A percentile compares a stretch with the other conserved stretches of the same genome.
Evolutionary conservation across 2,888 invertebrate genomes (phyloP).

Genomic region (Athalia circularis): DNA sequence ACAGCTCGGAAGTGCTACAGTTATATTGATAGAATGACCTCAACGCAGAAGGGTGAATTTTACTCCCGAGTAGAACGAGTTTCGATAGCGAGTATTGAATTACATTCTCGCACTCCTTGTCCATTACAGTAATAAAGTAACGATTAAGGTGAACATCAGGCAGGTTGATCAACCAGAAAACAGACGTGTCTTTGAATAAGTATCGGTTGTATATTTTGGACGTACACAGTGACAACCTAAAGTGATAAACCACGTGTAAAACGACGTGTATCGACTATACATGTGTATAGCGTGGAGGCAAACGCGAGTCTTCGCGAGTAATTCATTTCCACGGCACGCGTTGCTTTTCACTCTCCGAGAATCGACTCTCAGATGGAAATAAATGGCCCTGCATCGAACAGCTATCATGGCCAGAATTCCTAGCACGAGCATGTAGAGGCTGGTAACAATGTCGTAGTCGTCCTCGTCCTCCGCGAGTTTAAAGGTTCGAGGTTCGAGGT

Average conservation of each 20-base stretch:
- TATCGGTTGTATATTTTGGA: slow-evolving; percentile 10
- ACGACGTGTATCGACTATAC: slow-evolving; percentile 34
- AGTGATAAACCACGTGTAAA: slow-evolving; percentile 43
- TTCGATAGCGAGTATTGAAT: not conserved
- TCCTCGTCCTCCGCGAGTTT: slow-evolving; percentile 44
- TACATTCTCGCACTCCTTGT: not conserved
- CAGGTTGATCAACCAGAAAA: not conserved
- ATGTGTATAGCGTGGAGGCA: not conserved
- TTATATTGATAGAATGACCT: not conserved
- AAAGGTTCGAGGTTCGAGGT: slow-evolving; percentile 26
- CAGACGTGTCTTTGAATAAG: not conserved
- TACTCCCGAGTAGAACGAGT: not conserved
- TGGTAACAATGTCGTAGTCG: slow-evolving; percentile 48
- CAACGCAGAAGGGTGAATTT: not conserved
- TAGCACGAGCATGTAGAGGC: slow-evolving; percentile 47
- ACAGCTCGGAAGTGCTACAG: not conserved
- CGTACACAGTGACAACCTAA: slow-evolving; percentile 7
- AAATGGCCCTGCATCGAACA: slow-evolving; percentile 45
- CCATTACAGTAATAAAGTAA: slow-evolving; percentile 13
- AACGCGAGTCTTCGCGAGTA: slow-evolving; percentile 17
- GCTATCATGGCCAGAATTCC: slow-evolving; percentile 48
- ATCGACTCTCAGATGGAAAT: slow-evolving; percentile 44
- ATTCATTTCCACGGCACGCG: slow-evolving; percentile 45
- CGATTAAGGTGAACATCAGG: slow-evolving; percentile 17
- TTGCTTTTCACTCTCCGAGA: slow-evolving; percentile 46